Evolutionary conservation across 2,113 vertebrate genomes (phyloP), one percentile per base, ranked within the genome.

Genomic region (Takifugu bimaculatus): DNA sequence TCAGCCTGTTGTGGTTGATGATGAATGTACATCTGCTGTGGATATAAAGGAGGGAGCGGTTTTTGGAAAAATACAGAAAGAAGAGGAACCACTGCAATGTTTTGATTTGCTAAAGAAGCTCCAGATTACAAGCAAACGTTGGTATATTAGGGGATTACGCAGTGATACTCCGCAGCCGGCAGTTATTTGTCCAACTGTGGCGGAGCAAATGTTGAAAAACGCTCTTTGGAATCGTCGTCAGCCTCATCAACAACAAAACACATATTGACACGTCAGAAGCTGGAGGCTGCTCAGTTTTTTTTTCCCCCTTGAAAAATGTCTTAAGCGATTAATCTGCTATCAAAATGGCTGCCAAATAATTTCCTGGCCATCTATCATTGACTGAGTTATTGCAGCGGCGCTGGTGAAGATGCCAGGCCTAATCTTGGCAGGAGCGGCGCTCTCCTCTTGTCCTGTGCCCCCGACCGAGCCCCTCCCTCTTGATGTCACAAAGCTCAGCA

Each of bases 201-300:
- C 62, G 13, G 26, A 54, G 27, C 13, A 56, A 54, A 50, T 48
- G 29, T 42, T 29, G n/a, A 60, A 47, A 56, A 58, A 55, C 25
- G 15, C 20, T 48, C 2, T 25, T 27, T 2, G 7, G 6, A 50
- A 45, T 26, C 9, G 20, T 12, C 9, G 6, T 5, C 14, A 10
- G 6, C 32, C 15, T 11, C 26, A n/a, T 35, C 25, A 50, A 50
- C 6, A 26, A 20, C 13, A 15, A 35, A 54, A 11, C 28, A 54
- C 20, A 28, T 51, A 56, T 51, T 35, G 32, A 3, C 32, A 45
- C 27, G 32, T 43, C 39, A 25, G 14, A 63, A 25, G 26, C 45
- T 32, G 9, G 11, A 49, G 10, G 1, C 25, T 27, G 7, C 14
- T 35, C 2, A 14, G 47, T 35, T 45, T 15, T 2, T 53, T 53